Conservation (phyloP, 2,797 vertebrate species). For the Pelodytes ibericus region DNA sequence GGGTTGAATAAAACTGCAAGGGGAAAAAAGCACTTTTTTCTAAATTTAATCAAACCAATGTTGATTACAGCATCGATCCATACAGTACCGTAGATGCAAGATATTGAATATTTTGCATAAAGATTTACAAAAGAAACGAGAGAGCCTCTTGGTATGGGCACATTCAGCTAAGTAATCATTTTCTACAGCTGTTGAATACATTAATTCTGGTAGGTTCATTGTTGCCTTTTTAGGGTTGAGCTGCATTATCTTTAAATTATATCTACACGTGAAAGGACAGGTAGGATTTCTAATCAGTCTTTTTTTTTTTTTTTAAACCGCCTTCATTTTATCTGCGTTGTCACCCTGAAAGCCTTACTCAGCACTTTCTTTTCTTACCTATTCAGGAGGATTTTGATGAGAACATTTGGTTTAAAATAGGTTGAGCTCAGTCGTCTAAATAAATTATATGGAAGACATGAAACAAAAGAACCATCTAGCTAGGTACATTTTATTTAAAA, state of each 20-base stretch:
- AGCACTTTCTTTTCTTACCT: neutral
- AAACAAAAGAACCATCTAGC: slow-evolving; percentile 2
- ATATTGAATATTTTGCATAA: slow-evolving; percentile 15
- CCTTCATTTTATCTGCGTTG: neutral
- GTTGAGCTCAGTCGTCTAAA: slow-evolving; percentile 17
- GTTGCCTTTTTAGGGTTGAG: slow-evolving; percentile 31
- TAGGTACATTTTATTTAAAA: neutral
- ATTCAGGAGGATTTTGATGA: neutral
- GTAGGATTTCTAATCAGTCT: slow-evolving; percentile 9
- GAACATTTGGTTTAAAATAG: slow-evolving; percentile 25
- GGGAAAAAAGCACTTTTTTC: neutral
- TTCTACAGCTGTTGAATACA: slow-evolving; percentile 37
- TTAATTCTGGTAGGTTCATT: slow-evolving; percentile 37
- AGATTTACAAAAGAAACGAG: slow-evolving; percentile 32
- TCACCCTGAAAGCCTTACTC: neutral
- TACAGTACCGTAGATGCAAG: slow-evolving; percentile 8
- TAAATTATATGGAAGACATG: slow-evolving; percentile 23
- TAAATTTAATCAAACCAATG: slow-evolving; percentile 19
- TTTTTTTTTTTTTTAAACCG: too few species aligned
- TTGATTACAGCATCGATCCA: slow-evolving; percentile 42
- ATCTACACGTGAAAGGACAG: slow-evolving; percentile 24
- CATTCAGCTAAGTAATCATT: slow-evolving; percentile 34
- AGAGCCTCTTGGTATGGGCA: slow-evolving; percentile 23
- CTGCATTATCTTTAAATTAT: slow-evolving; percentile 45
- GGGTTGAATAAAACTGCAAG: neutral